Conservation (phyloP, 2,797 vertebrate species). For the Schizothorax lantsangensis region DNA sequence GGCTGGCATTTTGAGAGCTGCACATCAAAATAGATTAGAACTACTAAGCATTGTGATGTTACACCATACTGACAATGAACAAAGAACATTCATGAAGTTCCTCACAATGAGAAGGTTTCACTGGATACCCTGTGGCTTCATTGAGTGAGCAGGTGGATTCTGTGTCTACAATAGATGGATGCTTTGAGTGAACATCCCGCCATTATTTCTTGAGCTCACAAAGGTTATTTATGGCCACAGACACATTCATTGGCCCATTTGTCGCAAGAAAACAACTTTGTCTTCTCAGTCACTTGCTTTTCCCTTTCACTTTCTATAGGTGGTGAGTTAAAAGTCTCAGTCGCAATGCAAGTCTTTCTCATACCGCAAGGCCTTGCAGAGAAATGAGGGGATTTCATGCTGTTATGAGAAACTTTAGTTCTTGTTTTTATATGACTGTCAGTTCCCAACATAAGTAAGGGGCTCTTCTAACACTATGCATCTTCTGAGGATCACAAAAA, state of each 20-base stretch:
- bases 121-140: conserved; percentile 31
- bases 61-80: conserved; percentile 33
- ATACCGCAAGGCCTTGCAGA: conserved; percentile 63
- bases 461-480: background rate
- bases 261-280: conserved; percentile 47
- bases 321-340: conserved; percentile 60
- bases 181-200: background rate
- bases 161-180: background rate
- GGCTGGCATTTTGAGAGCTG: conserved; percentile 38
- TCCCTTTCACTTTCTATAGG: conserved; percentile 64
- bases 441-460: conserved; percentile 23
- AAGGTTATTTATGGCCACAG: conserved; percentile 34
- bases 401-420: conserved; percentile 75
- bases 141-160: conserved; percentile 41
- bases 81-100: conserved; percentile 30
- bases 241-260: background rate
- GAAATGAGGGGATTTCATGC: conserved; percentile 72
- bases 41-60: conserved; percentile 25
- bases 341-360: conserved; percentile 60
- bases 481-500: background rate
- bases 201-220: conserved; percentile 10
- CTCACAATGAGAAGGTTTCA: conserved; percentile 29
- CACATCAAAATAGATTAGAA: conserved; percentile 33
- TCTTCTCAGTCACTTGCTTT: conserved; percentile 54
- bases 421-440: conserved; percentile 73